Evolutionary conservation across 2,797 vertebrate species (phyloP), one percentile per base, ranked within the genome.

Genomic region (Diceros bicornis): DNA sequence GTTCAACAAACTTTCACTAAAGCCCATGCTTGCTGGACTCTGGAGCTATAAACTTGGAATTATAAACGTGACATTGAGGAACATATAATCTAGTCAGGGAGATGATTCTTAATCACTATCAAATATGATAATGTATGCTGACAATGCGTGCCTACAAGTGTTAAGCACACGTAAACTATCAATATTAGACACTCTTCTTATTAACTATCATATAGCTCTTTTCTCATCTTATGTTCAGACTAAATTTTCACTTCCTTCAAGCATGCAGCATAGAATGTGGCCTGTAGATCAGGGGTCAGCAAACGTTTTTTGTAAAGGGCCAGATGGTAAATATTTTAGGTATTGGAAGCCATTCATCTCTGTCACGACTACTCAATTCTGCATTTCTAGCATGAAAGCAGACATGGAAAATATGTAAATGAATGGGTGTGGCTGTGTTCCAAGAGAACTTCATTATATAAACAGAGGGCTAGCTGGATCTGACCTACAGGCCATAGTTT

Each of bases 191-290:
- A 44, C 55, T 68, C 62, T 72, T 89, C 47, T 86, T 87, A 86
- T 68, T 86, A 89, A 83, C 32, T 83, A 50, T 57, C 74, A 57
- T 32, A 62, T 9, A 82, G 57, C 27, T 91, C 41, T 94, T 61
- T 74, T 47, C 79, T 32, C 20, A n/a, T n/a, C 17, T 94, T 64
- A 57, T 52, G 21, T 68, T 81, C 64, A 85, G 52, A 61, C 41
- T 86, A 71, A 87, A 59, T 84, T 29, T 92, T 74, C n/a, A 75
- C 59, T 79, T 91, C 59, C 32, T 94, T 89, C 44, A 69, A 89
- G 41, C 21, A 52, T 13, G 18, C 23, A 74, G 44, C 37, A 18
- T 20, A 74, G n/a, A 97, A 91, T 12, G 29, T 79, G 59, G 12
- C 79, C 55, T 85, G 27, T n/a, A 91, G 37, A 79, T 29, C 14